Base-by-base conservation (phyloP, 1,140 invertebrate genomes). In the Radopholus similis region DNA sequence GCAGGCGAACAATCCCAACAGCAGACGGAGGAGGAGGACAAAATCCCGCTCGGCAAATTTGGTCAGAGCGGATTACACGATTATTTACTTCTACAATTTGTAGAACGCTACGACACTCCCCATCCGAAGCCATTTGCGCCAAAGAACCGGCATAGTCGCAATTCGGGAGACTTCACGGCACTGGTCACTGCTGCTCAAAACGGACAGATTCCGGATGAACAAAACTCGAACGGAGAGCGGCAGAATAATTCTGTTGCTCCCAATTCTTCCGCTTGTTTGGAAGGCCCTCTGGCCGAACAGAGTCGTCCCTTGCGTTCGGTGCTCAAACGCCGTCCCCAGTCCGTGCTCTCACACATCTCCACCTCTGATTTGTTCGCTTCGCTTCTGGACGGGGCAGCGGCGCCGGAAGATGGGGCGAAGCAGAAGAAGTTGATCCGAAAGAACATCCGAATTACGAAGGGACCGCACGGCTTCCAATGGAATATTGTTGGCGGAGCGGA, bases 51-150 rank as follows among this genome's bases (percentile, higher is more conserved):
- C 38, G 78, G 78, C n/a, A 68, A 80, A 55, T 97, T 97, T 85
- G 90, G 47, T 51, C 13, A 18, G 26, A 13, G 13, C 23, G 3
- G 42, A 3, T 47, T 4, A 4, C n/a, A 13, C 42, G n/a, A 18
- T 47, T 47, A 3, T 47, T 47, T 47, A 4, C n/a, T 4, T 47
- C 23, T 13, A 3, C 4, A 4, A 18, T 47, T 47, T 47, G 96
- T 97, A 85, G 90, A 95, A 57, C 88, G 95, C 64, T 93, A 97
- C 85, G 95, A 96, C 81, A 97, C 95, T 64, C 95, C 95, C 66
- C 95, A 98, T 88, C 95, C 95, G 4, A 91, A 87, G 23, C 78
- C 77, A 26, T 76, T 77, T 44, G 71, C 71, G 1, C 71, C 71
- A 23, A 73, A 73, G 56, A 73, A 73, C 42, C 32, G 72, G 34